Evolutionary conservation across 2,797 vertebrate species (phyloP).

Genomic region (Champsocephalus esox): DNA sequence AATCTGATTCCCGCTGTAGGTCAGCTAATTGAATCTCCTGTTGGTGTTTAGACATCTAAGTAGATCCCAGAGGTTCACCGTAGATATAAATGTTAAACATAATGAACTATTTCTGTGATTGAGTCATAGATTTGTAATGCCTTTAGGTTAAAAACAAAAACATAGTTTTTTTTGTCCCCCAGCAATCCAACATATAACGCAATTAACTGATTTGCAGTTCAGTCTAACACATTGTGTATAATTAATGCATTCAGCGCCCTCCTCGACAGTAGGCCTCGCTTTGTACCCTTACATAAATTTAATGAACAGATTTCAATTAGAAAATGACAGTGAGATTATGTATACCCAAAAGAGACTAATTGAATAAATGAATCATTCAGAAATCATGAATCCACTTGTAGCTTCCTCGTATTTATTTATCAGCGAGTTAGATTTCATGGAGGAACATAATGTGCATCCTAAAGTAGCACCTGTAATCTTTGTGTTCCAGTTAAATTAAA

Average conservation of each 20-base stretch:
- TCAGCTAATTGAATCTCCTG: not conserved
- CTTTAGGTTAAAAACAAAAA: not conserved
- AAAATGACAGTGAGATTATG: slow-evolving; percentile 54
- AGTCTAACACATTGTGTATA: slow-evolving; percentile 36
- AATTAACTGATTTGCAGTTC: slow-evolving; percentile 29
- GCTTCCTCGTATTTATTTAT: slow-evolving; percentile 40
- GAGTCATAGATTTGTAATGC: not conserved
- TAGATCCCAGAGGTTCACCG: not conserved
- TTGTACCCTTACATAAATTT: slow-evolving; percentile 47
- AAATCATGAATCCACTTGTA: slow-evolving; percentile 48
- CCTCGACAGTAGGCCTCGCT: slow-evolving; percentile 27
- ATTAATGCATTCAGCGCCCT: slow-evolving; percentile 46
- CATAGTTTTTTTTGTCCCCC: not conserved
- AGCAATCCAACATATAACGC: slow-evolving; percentile 8
- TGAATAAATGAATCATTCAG: slow-evolving; percentile 57
- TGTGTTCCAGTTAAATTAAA: slow-evolving; percentile 28
- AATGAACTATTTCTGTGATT: not conserved
- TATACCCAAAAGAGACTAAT: slow-evolving; percentile 37
- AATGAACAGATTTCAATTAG: slow-evolving; percentile 67
- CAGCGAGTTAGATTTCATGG: slow-evolving; percentile 24
- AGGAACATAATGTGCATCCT: slow-evolving; percentile 16
- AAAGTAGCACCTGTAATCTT: slow-evolving; percentile 48
- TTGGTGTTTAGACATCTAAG: not conserved
- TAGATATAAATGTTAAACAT: not conserved
- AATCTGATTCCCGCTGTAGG: slow-evolving; percentile 1